These are phyloP conservation scores for Agrypnus murinus DNA, from an alignment of 2,888 invertebrate genomes.

Conservation along the genomic window DNA sequence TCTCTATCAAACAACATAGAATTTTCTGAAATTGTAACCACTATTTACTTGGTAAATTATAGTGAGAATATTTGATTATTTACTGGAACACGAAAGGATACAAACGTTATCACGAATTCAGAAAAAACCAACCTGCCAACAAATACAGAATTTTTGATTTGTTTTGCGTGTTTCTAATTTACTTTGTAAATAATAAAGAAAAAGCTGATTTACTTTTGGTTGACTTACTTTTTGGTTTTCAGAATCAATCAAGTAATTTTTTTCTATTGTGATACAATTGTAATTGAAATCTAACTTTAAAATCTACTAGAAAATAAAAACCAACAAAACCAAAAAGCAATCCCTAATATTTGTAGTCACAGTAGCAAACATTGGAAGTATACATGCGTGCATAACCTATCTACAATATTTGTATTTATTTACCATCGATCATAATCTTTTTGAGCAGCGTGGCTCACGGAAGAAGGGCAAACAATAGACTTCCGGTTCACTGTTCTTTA, in stretches of 20 bases:
- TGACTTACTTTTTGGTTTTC: too few relatives aligned
- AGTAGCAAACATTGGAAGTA: conserved; percentile 42
- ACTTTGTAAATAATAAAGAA: conserved; percentile 30
- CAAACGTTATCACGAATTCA: conserved; percentile 33
- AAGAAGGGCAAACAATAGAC: conserved; percentile 53
- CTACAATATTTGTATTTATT: conserved; percentile 53
- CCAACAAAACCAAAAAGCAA: conserved; percentile 43
- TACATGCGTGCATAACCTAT: conserved; percentile 42
- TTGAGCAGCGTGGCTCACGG: conserved; percentile 54
- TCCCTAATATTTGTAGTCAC: conserved; percentile 46
- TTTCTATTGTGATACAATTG: too few relatives aligned
- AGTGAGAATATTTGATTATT: conserved; percentile 32
- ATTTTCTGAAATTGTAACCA: conserved; percentile 17
- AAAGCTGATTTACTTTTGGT: conserved; percentile 29
- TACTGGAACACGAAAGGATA: conserved; percentile 24
- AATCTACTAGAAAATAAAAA: too few relatives aligned
- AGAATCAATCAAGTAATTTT: too few relatives aligned
- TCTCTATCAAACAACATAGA: conserved; percentile 12
- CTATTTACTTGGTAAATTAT: conserved; percentile 24
- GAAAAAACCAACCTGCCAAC: conserved; percentile 27
- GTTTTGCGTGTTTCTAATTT: conserved; percentile 39
- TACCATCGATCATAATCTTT: conserved; percentile 55
- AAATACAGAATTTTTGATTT: conserved; percentile 48
- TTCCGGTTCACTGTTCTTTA: conserved; percentile 53
- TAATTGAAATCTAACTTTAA: too few relatives aligned